phyloP scores from a whole-genome alignment of 2,113 vertebrate genomes.

The Gallinago undulata region DNA sequence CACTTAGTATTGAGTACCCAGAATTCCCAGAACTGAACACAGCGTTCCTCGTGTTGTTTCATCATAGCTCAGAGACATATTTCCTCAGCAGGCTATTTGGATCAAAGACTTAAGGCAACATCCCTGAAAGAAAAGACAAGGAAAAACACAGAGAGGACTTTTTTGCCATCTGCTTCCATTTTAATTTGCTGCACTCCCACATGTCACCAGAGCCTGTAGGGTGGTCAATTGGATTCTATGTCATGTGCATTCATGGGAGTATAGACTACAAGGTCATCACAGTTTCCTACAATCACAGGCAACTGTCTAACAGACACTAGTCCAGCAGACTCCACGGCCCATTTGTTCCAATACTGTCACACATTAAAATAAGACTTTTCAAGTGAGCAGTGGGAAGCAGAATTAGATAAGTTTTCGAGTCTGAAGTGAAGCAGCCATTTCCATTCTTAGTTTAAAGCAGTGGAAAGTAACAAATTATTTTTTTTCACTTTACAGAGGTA shows the following conservation, averaged over 20 bases:
- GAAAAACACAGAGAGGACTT: constrained; percentile 8
- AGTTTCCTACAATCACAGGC: background rate
- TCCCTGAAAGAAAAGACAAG: constrained; percentile 20
- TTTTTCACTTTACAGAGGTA: background rate
- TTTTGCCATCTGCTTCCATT: constrained; percentile 19
- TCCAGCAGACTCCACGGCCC: background rate
- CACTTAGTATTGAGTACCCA: background rate
- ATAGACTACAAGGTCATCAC: background rate
- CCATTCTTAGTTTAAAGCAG: background rate
- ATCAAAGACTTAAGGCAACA: constrained; percentile 49
- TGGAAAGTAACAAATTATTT: background rate
- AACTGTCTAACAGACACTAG: background rate
- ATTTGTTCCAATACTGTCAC: background rate
- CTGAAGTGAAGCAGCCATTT: background rate
- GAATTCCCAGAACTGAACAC: background rate
- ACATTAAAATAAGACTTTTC: background rate
- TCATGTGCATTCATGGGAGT: background rate
- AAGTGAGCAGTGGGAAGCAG: background rate
- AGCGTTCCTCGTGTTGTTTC: background rate
- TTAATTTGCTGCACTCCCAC: background rate
- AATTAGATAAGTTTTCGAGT: background rate
- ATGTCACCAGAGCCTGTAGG: background rate
- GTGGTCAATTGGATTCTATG: background rate
- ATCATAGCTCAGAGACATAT: background rate
- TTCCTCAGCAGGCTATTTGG: constrained; percentile 29